A percentile compares a stretch with the other conserved stretches of the same genome.
These are phyloP conservation scores for Halisarca cf. caerulea DNA, from an alignment of 37 sponge, comb jelly and placozoan genomes.

Conservation along the genomic window DNA sequence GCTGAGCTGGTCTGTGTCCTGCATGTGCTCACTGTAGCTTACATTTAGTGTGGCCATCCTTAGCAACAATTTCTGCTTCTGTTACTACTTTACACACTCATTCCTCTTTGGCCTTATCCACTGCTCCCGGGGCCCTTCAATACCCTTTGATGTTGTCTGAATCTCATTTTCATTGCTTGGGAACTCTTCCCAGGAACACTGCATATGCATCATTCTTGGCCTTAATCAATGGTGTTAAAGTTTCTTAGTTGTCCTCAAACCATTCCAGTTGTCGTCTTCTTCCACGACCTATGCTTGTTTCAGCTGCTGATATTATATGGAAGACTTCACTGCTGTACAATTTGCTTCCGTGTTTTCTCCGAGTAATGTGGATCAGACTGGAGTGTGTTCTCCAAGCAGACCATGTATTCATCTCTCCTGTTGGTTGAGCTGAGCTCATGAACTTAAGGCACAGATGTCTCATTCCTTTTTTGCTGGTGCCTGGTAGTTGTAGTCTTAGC, in stretches of 20 bases:
- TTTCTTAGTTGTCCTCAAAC: constrained; percentile 28
- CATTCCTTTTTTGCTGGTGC: neutral
- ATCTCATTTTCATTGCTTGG: neutral
- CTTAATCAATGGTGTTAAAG: constrained; percentile 25
- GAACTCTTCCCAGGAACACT: neutral
- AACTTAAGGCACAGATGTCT: no score
- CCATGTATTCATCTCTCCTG: neutral
- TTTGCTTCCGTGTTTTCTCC: neutral
- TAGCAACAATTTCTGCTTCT: constrained; percentile 25
- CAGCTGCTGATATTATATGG: constrained; percentile 6
- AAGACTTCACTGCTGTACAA: neutral
- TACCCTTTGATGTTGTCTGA: constrained; percentile 5
- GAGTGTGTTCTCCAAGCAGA: neutral
- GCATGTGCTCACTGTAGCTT: constrained; percentile 33
- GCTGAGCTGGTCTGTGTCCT: constrained; percentile 16
- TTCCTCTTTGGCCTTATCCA: constrained; percentile 15
- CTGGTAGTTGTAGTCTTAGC: neutral
- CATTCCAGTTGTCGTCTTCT: constrained; percentile 42
- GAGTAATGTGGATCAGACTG: neutral
- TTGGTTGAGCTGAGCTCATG: neutral
- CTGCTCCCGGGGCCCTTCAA: constrained; percentile 3
- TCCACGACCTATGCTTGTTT: neutral
- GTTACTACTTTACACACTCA: constrained; percentile 5
- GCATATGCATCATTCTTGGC: constrained; percentile 35
- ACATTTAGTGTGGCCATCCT: constrained; percentile 41